phyloP scores from a whole-genome alignment of 2,113 vertebrate genomes.

The Monarcha castaneiventris region DNA sequence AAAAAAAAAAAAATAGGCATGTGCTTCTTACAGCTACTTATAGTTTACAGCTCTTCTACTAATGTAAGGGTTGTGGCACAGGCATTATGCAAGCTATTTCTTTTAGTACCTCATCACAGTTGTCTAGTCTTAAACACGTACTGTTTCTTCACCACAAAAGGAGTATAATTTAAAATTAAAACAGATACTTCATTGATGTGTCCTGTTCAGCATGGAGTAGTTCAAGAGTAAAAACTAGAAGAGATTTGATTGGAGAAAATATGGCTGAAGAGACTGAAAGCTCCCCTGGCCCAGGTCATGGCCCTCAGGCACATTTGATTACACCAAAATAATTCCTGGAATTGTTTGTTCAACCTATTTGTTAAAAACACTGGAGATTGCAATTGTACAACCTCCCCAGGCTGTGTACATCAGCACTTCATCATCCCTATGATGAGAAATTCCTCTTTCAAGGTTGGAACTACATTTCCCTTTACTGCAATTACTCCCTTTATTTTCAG shows the following conservation, averaged over 20 bases:
- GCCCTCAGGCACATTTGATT: background rate
- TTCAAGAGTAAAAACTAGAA: background rate
- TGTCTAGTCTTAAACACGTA: background rate
- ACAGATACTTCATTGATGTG: background rate
- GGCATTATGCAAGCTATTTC: background rate
- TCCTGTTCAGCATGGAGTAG: background rate
- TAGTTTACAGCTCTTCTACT: background rate
- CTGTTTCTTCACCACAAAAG: background rate
- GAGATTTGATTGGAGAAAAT: background rate
- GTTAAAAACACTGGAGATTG: background rate
- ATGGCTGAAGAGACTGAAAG: background rate
- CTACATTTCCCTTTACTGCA: background rate
- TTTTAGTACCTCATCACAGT: background rate
- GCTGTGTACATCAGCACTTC: background rate
- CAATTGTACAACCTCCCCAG: background rate
- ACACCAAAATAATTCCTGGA: background rate
- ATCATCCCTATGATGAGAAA: background rate
- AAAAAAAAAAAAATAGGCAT: background rate
- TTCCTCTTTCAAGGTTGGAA: background rate
- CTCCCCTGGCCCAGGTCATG: background rate
- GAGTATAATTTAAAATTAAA: background rate
- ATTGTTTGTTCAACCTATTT: conserved; percentile 16
- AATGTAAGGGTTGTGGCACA: background rate
- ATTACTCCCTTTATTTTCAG: background rate
- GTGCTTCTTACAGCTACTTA: background rate